A percentile compares a stretch with the other conserved stretches of the same genome.
Conservation (phyloP, 2,113 vertebrate species). For the Lycaon pictus region DNA sequence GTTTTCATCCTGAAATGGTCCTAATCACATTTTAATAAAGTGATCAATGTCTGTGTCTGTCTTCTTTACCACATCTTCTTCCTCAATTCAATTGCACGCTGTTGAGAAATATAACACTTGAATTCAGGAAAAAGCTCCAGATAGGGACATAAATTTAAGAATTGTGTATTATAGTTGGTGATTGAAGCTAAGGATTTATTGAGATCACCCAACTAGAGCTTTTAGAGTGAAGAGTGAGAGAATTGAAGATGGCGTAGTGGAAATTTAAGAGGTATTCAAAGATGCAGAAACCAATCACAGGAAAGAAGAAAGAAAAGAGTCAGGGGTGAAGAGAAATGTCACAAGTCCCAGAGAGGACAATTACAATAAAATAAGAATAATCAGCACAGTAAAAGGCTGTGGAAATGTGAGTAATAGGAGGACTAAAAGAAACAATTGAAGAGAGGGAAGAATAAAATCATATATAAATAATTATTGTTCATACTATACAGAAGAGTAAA, state of each 20-base stretch:
- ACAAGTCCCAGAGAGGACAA: not conserved
- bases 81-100: not conserved
- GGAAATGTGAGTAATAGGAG: not conserved
- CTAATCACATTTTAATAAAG: not conserved
- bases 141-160: not conserved
- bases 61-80: not conserved
- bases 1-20: not conserved
- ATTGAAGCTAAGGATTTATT: constrained; percentile 11
- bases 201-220: constrained; percentile 11
- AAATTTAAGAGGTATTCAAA: not conserved
- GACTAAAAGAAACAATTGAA: not conserved
- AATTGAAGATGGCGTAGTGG: not conserved
- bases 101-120: not conserved
- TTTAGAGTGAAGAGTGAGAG: not conserved
- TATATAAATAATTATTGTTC: not conserved
- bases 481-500: not conserved
- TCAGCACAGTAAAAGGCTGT: not conserved
- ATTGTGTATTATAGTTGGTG: not conserved
- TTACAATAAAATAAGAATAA: not conserved
- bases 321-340: not conserved
- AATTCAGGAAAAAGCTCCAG: not conserved
- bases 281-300: not conserved
- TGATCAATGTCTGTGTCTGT: not conserved
- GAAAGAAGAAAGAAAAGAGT: not conserved
- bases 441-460: not conserved